phyloP scores from a whole-genome alignment of 2,888 invertebrate species.

The Orthosia gracilis region DNA sequence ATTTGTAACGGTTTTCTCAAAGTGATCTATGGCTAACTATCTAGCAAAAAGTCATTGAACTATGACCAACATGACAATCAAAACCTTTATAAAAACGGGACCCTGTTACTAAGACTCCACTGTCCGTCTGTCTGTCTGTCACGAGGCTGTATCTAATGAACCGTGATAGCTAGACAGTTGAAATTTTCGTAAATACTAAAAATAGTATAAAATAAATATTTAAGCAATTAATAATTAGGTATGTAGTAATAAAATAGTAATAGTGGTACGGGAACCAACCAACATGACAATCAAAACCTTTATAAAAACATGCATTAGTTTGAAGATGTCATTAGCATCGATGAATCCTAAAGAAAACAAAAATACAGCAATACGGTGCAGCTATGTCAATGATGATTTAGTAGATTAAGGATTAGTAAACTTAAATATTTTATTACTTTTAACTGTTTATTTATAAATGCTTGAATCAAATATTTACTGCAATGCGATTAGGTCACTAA shows the following conservation, averaged over 20 bases:
- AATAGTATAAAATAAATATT: too few relatives aligned
- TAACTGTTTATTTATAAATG: constrained; percentile 8
- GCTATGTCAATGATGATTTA: constrained; percentile 6
- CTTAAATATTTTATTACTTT: constrained; percentile 31
- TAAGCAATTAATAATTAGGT: too few relatives aligned
- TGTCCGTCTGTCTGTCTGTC: too few relatives aligned
- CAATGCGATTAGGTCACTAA: constrained; percentile 23
- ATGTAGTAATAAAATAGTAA: too few relatives aligned
- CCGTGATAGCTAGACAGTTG: too few relatives aligned
- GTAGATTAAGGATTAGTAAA: constrained; percentile 42
- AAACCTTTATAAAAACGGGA: not conserved
- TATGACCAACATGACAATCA: not conserved
- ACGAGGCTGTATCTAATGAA: too few relatives aligned
- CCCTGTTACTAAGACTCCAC: too few relatives aligned
- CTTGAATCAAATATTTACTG: constrained; percentile 29
- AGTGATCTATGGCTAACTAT: not conserved
- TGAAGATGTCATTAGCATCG: constrained; percentile 11
- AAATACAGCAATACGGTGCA: constrained; percentile 5
- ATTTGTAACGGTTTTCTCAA: not conserved
- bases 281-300: not conserved
- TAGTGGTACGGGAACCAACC: too few relatives aligned
- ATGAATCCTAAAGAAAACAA: not conserved
- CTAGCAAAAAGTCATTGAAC: constrained; percentile 14
- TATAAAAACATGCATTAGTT: not conserved
- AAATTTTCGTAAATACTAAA: too few relatives aligned